These are phyloP conservation scores for Eudasyphora cyanicolor DNA, from an alignment of 2,888 invertebrate species.

Conservation along the genomic window DNA sequence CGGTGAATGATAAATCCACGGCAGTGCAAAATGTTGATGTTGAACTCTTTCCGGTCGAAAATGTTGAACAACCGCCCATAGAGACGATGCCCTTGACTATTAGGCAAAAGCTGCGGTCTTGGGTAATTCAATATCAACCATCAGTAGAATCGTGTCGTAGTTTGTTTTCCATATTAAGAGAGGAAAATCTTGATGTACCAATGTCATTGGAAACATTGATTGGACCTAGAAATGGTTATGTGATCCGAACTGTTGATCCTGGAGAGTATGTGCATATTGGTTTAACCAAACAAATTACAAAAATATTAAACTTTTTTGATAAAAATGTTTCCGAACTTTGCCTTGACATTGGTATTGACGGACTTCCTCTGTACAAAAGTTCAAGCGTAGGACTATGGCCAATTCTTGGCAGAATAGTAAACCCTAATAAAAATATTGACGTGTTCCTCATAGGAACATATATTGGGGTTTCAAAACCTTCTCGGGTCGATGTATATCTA, in stretches of 20 bases:
- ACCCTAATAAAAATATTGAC: background rate
- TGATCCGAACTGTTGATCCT: background rate
- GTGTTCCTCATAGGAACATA: slow-evolving; percentile 5
- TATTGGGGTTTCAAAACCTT: background rate
- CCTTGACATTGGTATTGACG: slow-evolving; percentile 18
- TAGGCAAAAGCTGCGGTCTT: background rate
- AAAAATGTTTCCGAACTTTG: background rate
- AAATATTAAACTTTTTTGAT: background rate
- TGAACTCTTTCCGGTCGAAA: no score
- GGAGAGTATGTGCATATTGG: background rate
- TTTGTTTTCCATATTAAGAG: background rate
- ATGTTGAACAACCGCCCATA: no score
- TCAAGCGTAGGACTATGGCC: background rate
- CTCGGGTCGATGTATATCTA: background rate
- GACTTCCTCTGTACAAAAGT: background rate
- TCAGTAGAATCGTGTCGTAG: background rate
- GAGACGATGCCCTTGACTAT: no score
- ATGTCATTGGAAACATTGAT: background rate
- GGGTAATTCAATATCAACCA: background rate
- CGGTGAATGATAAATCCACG: no score
- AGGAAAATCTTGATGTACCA: slow-evolving; percentile 3
- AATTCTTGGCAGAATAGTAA: background rate
- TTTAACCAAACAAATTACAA: background rate
- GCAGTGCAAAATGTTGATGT: no score
- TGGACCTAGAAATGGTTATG: background rate